Evolutionary conservation across 2,888 invertebrate species (phyloP).

Genomic region (Danaus chrysippus): DNA sequence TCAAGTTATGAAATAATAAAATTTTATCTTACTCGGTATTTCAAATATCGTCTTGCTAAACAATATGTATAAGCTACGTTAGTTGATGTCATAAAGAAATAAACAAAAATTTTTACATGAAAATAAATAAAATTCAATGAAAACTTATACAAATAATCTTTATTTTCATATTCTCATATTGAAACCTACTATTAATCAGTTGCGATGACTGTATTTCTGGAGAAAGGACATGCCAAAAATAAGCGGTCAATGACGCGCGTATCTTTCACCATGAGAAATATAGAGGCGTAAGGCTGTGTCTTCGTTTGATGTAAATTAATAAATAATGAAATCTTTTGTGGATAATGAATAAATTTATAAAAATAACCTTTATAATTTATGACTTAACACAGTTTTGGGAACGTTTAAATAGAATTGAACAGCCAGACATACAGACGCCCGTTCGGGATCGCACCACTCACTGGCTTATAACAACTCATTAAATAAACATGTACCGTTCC

Average conservation of each 20-base stretch:
- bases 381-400: not conserved
- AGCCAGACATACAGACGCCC: constrained; percentile 60
- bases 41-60: too few relatives aligned
- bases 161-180: constrained; percentile 15
- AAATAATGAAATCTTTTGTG: too few relatives aligned
- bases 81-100: not conserved
- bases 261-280: constrained; percentile 19
- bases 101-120: not conserved
- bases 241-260: constrained; percentile 61
- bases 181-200: constrained; percentile 28
- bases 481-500: constrained; percentile 24
- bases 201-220: constrained; percentile 49
- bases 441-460: constrained; percentile 26
- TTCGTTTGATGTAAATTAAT: not conserved
- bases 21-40: too few relatives aligned
- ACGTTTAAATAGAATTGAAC: constrained; percentile 25
- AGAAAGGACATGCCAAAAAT: constrained; percentile 66
- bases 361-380: too few relatives aligned
- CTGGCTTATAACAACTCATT: constrained; percentile 22
- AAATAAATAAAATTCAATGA: not conserved
- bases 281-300: not conserved
- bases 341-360: too few relatives aligned
- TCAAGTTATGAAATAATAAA: too few relatives aligned
- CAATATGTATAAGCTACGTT: not conserved
- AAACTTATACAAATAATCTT: not conserved